Evolutionary conservation across 2,113 vertebrate species (phyloP).

Genomic region (Zosterops borbonicus): DNA sequence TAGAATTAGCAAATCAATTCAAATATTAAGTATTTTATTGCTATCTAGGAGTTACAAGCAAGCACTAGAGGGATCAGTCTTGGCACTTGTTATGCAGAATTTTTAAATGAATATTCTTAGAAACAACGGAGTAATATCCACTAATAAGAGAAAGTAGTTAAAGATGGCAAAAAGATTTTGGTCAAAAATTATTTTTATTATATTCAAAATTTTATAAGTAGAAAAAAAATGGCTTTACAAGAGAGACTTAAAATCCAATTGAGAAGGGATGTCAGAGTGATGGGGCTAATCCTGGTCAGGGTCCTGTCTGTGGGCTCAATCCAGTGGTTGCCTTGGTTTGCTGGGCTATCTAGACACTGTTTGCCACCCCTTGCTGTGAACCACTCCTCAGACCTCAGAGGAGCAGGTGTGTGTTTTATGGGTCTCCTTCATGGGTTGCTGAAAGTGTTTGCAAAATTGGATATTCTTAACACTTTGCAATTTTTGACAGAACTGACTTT

Average conservation of each 20-base stretch:
- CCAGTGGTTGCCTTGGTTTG: neutral
- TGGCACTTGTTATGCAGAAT: neutral
- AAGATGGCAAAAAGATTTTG: neutral
- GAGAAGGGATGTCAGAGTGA: neutral
- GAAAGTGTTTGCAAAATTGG: neutral
- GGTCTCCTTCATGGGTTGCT: neutral
- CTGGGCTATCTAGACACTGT: neutral
- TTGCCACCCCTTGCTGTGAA: neutral
- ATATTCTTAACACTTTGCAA: neutral
- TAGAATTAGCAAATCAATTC: constrained; percentile 30
- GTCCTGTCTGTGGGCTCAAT: neutral
- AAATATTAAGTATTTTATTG: constrained; percentile 36
- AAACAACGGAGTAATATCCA: neutral
- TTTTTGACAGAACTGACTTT: neutral
- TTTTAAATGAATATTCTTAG: neutral
- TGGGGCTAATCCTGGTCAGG: neutral
- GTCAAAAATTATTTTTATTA: neutral
- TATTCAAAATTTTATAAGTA: neutral
- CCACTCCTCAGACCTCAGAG: neutral
- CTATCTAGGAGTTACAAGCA: neutral
- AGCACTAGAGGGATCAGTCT: neutral
- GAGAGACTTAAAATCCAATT: neutral
- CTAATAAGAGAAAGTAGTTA: neutral
- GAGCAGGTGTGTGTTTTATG: neutral
- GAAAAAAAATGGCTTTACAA: neutral